These are phyloP conservation scores for Scotopteryx bipunctaria DNA, from an alignment of 2,888 invertebrate species.

Conservation along the genomic window DNA sequence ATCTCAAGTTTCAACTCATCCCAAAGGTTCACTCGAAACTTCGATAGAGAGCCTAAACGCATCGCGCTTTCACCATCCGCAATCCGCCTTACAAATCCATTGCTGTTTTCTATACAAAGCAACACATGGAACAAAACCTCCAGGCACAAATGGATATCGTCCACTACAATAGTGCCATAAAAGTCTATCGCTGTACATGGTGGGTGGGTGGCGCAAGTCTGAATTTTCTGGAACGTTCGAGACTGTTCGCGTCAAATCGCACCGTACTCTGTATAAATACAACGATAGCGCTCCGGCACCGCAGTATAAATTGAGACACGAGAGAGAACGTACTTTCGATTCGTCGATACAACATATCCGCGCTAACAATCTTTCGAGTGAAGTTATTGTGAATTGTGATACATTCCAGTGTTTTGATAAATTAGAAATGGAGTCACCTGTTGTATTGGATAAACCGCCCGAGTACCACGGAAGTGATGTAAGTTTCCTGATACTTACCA, in stretches of 20 bases:
- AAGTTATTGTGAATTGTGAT: constrained; percentile 69
- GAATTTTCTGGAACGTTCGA: constrained; percentile 46
- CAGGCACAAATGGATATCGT: constrained; percentile 12
- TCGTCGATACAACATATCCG: constrained; percentile 41
- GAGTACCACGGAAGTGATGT: constrained; percentile 83
- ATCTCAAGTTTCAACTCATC: not conserved
- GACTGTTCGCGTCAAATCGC: constrained; percentile 61
- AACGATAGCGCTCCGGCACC: constrained; percentile 46
- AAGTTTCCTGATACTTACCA: too few species aligned
- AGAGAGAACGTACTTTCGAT: constrained; percentile 49
- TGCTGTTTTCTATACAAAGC: constrained; percentile 20
- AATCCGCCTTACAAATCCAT: constrained; percentile 8
- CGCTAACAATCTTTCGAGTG: constrained; percentile 52
- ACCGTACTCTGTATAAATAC: constrained; percentile 66
- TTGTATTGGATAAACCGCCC: constrained; percentile 84
- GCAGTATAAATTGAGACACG: constrained; percentile 67
- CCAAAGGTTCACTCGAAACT: constrained; percentile 14
- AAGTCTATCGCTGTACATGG: constrained; percentile 12
- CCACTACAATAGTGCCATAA: constrained; percentile 1
- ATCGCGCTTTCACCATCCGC: not conserved
- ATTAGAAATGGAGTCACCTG: constrained; percentile 83
- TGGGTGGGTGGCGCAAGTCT: constrained; percentile 29
- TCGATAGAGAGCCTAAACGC: constrained; percentile 14
- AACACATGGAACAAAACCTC: not conserved
- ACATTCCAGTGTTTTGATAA: constrained; percentile 65